phyloP scores from a whole-genome alignment of 2,888 invertebrate species.

The Nudaria mundana region DNA sequence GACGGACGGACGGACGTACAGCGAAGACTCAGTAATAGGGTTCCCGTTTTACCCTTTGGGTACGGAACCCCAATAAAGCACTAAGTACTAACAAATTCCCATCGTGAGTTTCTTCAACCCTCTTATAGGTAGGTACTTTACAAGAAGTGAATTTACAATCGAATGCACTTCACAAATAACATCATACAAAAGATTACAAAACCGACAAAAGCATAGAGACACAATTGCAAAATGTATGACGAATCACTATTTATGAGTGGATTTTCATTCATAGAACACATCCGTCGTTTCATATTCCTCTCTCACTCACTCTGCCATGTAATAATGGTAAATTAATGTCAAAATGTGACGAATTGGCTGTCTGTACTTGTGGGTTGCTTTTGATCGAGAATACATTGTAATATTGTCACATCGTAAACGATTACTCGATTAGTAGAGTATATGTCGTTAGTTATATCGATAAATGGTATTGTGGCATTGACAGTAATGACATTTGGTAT shows the following conservation, averaged over 20 bases:
- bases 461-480: slow-evolving; percentile 21
- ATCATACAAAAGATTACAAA: slow-evolving; percentile 21
- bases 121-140: slow-evolving; percentile 27
- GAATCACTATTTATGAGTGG: slow-evolving; percentile 39
- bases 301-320: slow-evolving; percentile 38
- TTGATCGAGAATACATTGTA: slow-evolving; percentile 16
- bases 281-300: slow-evolving; percentile 22
- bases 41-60: too few relatives aligned
- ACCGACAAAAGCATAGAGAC: slow-evolving; percentile 22
- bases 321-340: slow-evolving; percentile 52
- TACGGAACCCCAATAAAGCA: too few relatives aligned
- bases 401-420: slow-evolving; percentile 8
- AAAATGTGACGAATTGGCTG: slow-evolving; percentile 42
- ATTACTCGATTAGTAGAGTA: slow-evolving; percentile 27
- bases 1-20: too few relatives aligned
- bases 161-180: slow-evolving; percentile 29
- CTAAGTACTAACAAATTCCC: too few relatives aligned
- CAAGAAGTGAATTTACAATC: slow-evolving; percentile 32
- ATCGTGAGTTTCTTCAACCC: slow-evolving; percentile 17
- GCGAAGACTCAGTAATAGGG: too few relatives aligned
- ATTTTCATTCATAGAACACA: slow-evolving; percentile 12
- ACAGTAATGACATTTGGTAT: slow-evolving; percentile 11
- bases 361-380: slow-evolving; percentile 35
- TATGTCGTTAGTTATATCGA: slow-evolving; percentile 27
- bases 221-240: slow-evolving; percentile 43